phyloP scores from a whole-genome alignment of 2,797 vertebrate species.

The Benthosema pterotum region DNA sequence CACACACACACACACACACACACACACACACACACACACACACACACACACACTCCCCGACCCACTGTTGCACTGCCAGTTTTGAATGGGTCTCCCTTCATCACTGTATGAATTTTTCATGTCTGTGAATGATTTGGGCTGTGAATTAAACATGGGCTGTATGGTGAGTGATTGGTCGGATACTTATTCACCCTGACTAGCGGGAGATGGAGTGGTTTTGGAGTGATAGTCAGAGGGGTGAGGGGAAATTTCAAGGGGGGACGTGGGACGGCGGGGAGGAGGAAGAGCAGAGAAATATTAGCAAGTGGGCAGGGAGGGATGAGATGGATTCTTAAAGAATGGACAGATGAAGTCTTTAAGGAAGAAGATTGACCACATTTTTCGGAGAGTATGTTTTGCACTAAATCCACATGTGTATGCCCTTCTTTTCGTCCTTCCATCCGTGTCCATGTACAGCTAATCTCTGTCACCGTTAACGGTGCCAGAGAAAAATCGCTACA shows the following conservation, averaged over 20 bases:
- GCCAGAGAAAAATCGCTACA: too few relatives aligned
- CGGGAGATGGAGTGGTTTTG: conserved; percentile 22
- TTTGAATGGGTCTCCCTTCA: conserved; percentile 15
- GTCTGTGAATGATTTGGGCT: conserved; percentile 67
- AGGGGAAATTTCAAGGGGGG: conserved; percentile 1
- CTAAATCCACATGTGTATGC: too few relatives aligned
- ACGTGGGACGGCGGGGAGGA: too few relatives aligned
- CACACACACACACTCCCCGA: conserved; percentile 5
- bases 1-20: too few relatives aligned
- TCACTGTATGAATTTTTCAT: conserved; percentile 72
- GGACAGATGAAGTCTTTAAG: conserved; percentile 37
- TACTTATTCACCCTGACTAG: conserved; percentile 60
- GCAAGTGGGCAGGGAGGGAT: neutral
- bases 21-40: neutral
- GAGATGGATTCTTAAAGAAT: conserved; percentile 36
- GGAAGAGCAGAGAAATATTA: too few relatives aligned
- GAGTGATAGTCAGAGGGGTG: neutral
- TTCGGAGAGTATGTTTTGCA: too few relatives aligned
- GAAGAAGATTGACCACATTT: neutral
- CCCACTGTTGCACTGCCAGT: conserved; percentile 27
- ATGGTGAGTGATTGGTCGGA: conserved; percentile 54
- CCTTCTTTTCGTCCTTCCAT: too few relatives aligned
- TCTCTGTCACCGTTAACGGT: too few relatives aligned
- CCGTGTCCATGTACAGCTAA: too few relatives aligned
- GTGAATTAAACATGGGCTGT: conserved; percentile 71